phyloP scores from a whole-genome alignment of 2,113 vertebrate genomes.

The Cairina moschata region DNA sequence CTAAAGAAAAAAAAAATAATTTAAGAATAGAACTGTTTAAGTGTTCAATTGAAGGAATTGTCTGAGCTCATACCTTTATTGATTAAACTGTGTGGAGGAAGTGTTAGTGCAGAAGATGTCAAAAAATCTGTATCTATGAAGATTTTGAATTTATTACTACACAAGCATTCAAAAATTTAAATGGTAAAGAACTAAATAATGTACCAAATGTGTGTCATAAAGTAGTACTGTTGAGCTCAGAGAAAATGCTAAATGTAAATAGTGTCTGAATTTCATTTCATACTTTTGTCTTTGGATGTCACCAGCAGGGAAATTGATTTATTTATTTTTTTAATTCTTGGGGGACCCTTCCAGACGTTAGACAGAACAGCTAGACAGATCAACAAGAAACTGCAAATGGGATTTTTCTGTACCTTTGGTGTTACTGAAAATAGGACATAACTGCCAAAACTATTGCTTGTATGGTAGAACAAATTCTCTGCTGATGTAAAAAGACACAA shows the following conservation, averaged over 20 bases:
- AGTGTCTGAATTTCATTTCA: background rate
- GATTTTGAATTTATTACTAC: background rate
- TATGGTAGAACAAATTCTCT: slow-evolving; percentile 38
- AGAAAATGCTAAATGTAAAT: background rate
- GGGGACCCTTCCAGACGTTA: background rate
- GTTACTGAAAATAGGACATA: background rate
- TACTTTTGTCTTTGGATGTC: background rate
- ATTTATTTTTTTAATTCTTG: background rate
- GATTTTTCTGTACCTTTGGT: slow-evolving; percentile 31
- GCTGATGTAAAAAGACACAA: slow-evolving; percentile 32
- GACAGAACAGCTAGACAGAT: background rate
- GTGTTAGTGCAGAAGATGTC: background rate
- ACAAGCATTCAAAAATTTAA: background rate
- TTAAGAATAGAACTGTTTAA: slow-evolving; percentile 27
- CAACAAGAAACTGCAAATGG: slow-evolving; percentile 34
- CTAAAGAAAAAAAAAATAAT: slow-evolving; percentile 22
- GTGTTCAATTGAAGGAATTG: background rate
- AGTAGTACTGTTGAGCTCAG: background rate
- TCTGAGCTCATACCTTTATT: background rate
- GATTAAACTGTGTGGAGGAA: background rate
- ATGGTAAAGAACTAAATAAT: background rate
- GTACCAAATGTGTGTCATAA: background rate
- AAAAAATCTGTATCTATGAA: background rate
- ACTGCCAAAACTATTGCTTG: slow-evolving; percentile 18
- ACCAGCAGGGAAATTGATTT: background rate